These are phyloP conservation scores for Sinelater perroti DNA, from an alignment of 2,888 invertebrate genomes.

Conservation along the genomic window DNA sequence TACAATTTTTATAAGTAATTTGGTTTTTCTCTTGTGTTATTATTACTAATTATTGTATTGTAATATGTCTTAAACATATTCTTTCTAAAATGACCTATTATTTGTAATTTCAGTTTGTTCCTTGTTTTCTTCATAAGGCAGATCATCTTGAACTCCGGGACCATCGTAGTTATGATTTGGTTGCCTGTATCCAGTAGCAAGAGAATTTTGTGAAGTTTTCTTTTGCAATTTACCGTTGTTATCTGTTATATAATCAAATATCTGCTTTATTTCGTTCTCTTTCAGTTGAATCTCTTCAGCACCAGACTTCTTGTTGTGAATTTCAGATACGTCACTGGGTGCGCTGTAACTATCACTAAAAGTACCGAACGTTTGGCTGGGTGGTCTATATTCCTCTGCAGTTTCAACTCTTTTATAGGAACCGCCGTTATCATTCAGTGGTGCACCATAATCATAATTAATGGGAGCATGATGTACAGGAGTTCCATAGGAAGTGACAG, in stretches of 20 bases:
- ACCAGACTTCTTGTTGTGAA: not conserved
- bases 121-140: too few relatives aligned
- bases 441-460: not conserved
- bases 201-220: not conserved
- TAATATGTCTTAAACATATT: too few relatives aligned
- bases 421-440: constrained; percentile 6
- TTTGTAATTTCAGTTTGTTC: too few relatives aligned
- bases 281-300: too few relatives aligned
- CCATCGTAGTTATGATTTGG: constrained; percentile 46
- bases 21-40: too few relatives aligned
- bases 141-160: constrained; percentile 30
- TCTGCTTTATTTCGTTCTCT: too few relatives aligned
- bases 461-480: constrained; percentile 39
- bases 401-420: constrained; percentile 20
- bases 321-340: not conserved
- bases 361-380: not conserved
- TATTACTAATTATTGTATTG: too few relatives aligned
- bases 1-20: too few relatives aligned
- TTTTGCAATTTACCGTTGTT: too few relatives aligned
- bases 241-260: too few relatives aligned
- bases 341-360: constrained; percentile 15
- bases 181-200: constrained; percentile 3
- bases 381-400: constrained; percentile 7
- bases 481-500: constrained; percentile 52
- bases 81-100: too few relatives aligned